Evolutionary conservation across 2,113 vertebrate genomes (phyloP).

Genomic region (Pituophis catenifer): DNA sequence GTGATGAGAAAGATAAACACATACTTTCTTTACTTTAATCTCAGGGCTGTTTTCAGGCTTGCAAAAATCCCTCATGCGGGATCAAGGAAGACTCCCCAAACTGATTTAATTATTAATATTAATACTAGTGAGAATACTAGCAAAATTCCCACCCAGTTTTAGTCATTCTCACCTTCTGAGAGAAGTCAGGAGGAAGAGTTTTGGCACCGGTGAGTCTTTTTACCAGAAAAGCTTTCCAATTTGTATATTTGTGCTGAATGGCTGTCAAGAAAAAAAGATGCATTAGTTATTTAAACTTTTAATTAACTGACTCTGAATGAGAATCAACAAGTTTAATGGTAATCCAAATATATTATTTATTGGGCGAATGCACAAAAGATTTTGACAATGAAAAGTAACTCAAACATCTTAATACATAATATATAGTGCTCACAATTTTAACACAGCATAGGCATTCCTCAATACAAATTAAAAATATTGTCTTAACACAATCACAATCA

Average conservation of each 20-base stretch:
- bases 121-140: not conserved
- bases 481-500: not conserved
- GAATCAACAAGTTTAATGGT: not conserved
- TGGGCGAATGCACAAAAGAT: not conserved
- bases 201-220: slow-evolving; percentile 99
- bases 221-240: slow-evolving; percentile 98
- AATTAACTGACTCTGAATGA: not conserved
- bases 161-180: slow-evolving; percentile 82
- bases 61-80: not conserved
- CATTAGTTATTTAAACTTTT: slow-evolving; percentile 36
- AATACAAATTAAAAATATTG: not conserved
- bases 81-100: not conserved
- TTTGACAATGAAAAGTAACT: not conserved
- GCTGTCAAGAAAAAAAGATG: slow-evolving; percentile 70
- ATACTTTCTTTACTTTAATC: not conserved
- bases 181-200: slow-evolving; percentile 96
- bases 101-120: not conserved
- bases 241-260: slow-evolving; percentile 96
- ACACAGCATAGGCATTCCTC: not conserved
- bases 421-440: not conserved
- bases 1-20: not conserved
- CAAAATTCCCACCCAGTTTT: not conserved
- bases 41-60: not conserved
- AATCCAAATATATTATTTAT: not conserved
- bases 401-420: not conserved